Conservation (phyloP, 1,140 invertebrate genomes). For the Drosophila busckii region DNA sequence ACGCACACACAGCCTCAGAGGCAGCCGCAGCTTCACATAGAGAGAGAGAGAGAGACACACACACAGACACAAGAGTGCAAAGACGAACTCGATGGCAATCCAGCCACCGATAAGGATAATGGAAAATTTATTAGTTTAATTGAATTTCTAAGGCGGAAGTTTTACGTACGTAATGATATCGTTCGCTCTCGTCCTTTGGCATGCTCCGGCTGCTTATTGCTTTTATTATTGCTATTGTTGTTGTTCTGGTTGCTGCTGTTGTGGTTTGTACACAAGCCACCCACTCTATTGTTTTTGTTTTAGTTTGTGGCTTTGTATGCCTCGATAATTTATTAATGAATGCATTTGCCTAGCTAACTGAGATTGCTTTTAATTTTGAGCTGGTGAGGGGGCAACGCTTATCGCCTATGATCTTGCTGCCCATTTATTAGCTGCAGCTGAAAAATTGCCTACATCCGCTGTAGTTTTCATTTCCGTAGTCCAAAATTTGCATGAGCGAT, state of each 20-base stretch:
- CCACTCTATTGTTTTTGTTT: conserved; percentile 30
- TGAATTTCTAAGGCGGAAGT: conserved; percentile 77
- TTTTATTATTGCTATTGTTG: conserved; percentile 2
- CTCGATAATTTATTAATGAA: conserved; percentile 75
- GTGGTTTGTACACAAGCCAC: conserved; percentile 48
- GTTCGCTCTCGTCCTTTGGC: conserved; percentile 38
- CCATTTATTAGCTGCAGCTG: conserved; percentile 10
- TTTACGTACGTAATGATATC: conserved; percentile 77
- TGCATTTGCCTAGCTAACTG: conserved; percentile 55
- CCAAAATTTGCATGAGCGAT: conserved; percentile 1
- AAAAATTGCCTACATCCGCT: conserved; percentile 22
- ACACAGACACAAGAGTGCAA: conserved; percentile 9
- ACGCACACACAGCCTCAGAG: background rate
- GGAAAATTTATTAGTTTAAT: conserved; percentile 79
- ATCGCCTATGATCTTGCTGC: conserved; percentile 7
- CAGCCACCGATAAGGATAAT: conserved; percentile 78
- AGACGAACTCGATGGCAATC: conserved; percentile 33
- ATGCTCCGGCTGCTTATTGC: conserved; percentile 12
- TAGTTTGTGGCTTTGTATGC: conserved; percentile 53
- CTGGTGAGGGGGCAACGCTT: background rate
- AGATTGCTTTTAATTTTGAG: conserved; percentile 31
- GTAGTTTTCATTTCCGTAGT: conserved; percentile 40
- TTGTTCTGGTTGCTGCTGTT: conserved; percentile 32
- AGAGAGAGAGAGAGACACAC: too few species aligned
- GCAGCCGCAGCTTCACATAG: too few species aligned